phyloP scores from a whole-genome alignment of 2,888 invertebrate species.

The Tholera decimalis region DNA sequence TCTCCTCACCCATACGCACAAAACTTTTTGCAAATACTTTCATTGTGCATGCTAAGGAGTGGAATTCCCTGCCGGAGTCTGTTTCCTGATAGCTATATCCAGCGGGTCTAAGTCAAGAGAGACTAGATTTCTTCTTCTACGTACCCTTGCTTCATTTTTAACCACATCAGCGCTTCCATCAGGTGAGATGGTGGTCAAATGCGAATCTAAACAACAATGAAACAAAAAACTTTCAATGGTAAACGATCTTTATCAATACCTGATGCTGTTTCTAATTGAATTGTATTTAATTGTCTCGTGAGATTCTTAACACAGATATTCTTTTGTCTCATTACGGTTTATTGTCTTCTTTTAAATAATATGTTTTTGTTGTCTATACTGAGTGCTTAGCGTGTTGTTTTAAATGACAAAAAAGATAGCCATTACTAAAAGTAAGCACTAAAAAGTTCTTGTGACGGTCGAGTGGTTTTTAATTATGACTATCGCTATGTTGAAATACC shows the following conservation, averaged over 20 bases:
- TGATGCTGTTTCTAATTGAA: slow-evolving; percentile 42
- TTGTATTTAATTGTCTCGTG: slow-evolving; percentile 41
- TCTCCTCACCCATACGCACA: too few species aligned
- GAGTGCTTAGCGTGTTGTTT: slow-evolving; percentile 43
- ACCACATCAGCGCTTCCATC: too few species aligned
- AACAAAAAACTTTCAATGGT: slow-evolving; percentile 25
- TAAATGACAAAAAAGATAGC: slow-evolving; percentile 37
- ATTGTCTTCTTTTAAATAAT: slow-evolving; percentile 41
- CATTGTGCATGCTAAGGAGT: too few species aligned
- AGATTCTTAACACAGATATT: slow-evolving; percentile 41
- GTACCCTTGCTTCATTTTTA: too few species aligned
- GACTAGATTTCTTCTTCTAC: too few species aligned
- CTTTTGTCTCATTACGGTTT: slow-evolving; percentile 52
- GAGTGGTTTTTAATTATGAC: slow-evolving; percentile 33
- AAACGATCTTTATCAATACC: slow-evolving; percentile 41
- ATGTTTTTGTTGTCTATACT: slow-evolving; percentile 29
- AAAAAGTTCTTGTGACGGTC: slow-evolving; percentile 28
- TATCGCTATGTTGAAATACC: slow-evolving; percentile 3
- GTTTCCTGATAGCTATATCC: too few species aligned
- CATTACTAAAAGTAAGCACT: slow-evolving; percentile 43
- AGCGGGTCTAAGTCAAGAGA: too few species aligned
- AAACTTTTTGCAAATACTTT: too few species aligned
- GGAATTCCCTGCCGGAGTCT: too few species aligned
- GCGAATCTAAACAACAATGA: too few species aligned
- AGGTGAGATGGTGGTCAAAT: too few species aligned